Conservation (phyloP, 2,888 invertebrate species). For the Nomada lathburiana region DNA sequence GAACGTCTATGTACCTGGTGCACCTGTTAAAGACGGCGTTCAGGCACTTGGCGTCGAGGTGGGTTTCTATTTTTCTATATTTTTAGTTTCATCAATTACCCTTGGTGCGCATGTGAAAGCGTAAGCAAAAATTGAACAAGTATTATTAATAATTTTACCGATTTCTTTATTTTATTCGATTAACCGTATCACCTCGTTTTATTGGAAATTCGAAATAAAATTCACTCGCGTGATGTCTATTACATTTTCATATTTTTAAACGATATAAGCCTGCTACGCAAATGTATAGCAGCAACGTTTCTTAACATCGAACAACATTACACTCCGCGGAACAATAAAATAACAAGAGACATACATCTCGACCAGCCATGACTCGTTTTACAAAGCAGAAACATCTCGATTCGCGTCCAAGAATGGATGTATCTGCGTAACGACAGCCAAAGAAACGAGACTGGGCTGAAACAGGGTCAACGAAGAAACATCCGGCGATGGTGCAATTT, state of each 20-base stretch:
- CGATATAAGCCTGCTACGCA: too few relatives aligned
- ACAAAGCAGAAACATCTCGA: background rate
- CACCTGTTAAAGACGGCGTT: slow-evolving; percentile 83
- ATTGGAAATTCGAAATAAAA: too few relatives aligned
- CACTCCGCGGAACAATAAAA: background rate
- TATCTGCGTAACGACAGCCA: slow-evolving; percentile 22
- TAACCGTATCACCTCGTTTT: too few relatives aligned
- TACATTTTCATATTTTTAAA: too few relatives aligned
- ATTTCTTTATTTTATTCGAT: too few relatives aligned
- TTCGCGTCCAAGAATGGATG: background rate
- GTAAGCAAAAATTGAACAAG: too few relatives aligned
- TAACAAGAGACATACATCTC: background rate
- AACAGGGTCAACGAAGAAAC: slow-evolving; percentile 39
- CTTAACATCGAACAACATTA: background rate
- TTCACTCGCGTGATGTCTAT: too few relatives aligned
- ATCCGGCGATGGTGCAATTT: slow-evolving; percentile 41
- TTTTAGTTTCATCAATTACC: background rate
- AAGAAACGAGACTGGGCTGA: background rate
- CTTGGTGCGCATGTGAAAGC: background rate
- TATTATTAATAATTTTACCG: too few relatives aligned
- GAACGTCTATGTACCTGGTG: slow-evolving; percentile 86
- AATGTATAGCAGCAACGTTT: too few relatives aligned
- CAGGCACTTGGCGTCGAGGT: slow-evolving; percentile 80
- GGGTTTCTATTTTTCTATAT: slow-evolving; percentile 26
- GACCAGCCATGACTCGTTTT: background rate